Evolutionary conservation across 2,113 vertebrate genomes (phyloP).

Genomic region (Engystomops pustulosus): DNA sequence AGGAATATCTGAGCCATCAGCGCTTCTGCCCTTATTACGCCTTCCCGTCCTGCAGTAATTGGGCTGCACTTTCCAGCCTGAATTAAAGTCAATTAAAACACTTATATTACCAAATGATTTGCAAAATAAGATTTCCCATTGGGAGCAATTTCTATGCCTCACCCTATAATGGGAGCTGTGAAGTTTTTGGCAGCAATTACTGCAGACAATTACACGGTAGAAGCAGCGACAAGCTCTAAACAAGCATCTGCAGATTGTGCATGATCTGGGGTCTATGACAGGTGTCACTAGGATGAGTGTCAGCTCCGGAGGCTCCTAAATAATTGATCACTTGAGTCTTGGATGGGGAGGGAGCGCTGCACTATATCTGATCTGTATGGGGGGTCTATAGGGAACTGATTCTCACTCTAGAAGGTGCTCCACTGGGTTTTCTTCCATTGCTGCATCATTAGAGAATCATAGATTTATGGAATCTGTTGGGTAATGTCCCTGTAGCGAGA

Average conservation of each 20-base stretch:
- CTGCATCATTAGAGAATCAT: no score
- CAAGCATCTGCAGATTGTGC: no score
- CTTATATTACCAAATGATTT: conserved; percentile 39
- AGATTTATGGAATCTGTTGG: no score
- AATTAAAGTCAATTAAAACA: conserved; percentile 44
- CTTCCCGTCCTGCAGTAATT: conserved; percentile 34
- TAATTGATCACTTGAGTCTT: background rate
- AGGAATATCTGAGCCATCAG: conserved; percentile 3
- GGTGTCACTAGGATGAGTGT: background rate
- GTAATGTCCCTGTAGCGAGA: no score
- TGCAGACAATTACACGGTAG: background rate
- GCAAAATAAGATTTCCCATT: conserved; percentile 1
- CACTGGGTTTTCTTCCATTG: no score
- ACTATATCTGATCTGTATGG: no score
- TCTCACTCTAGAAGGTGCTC: no score
- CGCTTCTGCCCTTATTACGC: background rate
- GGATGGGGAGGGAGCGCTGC: no score
- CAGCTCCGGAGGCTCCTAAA: background rate
- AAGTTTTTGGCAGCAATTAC: conserved; percentile 29
- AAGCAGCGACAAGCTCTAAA: background rate
- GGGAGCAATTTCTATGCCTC: conserved; percentile 24
- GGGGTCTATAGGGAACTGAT: no score
- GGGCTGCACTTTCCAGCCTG: conserved; percentile 21
- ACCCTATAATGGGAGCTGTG: conserved; percentile 3
- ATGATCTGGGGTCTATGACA: background rate